Evolutionary conservation across 2,888 invertebrate genomes (phyloP).

Genomic region (Eutolmus rufibarbis): DNA sequence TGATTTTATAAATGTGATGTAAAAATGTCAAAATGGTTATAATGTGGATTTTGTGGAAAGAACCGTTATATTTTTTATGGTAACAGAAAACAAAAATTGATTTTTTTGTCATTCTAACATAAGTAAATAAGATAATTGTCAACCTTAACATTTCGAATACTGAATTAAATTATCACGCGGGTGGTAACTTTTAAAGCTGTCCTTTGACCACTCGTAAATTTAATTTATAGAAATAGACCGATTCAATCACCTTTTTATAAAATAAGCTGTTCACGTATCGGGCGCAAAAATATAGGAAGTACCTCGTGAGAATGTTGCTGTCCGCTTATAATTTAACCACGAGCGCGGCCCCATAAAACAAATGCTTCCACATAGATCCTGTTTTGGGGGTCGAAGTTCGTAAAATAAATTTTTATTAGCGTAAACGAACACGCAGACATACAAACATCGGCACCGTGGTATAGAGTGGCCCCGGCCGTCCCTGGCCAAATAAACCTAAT

Average conservation of each 20-base stretch:
- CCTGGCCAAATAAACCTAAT: constrained; percentile 24
- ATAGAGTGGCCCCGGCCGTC: background rate
- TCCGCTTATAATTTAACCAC: background rate
- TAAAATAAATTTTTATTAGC: constrained; percentile 33
- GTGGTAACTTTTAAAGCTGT: background rate
- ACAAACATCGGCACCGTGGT: background rate
- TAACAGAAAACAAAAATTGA: no score
- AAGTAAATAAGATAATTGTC: no score
- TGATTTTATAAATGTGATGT: no score
- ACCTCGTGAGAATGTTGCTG: background rate
- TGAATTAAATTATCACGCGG: background rate
- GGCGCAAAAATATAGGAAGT: background rate
- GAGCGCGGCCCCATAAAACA: background rate
- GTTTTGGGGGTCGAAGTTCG: constrained; percentile 18
- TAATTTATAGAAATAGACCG: background rate
- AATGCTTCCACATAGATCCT: background rate
- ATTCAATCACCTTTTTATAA: background rate
- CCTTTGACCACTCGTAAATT: background rate
- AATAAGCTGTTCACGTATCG: background rate
- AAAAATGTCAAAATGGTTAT: no score
- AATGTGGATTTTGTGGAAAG: no score
- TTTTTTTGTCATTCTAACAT: no score
- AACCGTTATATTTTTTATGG: no score
- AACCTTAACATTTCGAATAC: no score
- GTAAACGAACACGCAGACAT: constrained; percentile 4